Conservation (phyloP, 1,140 invertebrate species). For the Nebria ingens region DNA sequence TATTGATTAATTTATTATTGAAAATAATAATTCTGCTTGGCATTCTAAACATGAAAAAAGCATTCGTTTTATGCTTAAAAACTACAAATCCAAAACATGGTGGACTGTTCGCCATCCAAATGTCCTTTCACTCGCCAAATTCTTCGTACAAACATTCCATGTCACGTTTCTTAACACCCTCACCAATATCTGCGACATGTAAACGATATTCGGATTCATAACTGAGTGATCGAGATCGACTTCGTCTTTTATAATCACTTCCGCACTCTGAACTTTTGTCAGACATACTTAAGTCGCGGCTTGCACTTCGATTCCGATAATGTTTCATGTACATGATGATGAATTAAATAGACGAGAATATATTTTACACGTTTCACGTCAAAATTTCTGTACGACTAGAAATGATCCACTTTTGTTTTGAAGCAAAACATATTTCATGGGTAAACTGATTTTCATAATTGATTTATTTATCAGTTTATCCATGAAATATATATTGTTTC, state of each 20-base stretch:
- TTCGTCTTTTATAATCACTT: not conserved
- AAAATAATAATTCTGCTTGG: slow-evolving; percentile 56
- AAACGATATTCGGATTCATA: slow-evolving; percentile 32
- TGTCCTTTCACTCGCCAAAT: slow-evolving; percentile 53
- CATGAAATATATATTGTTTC: no score
- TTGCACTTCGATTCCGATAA: not conserved
- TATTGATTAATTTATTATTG: no score
- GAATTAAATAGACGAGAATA: no score
- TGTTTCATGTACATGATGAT: no score
- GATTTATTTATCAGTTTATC: no score
- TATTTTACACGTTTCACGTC: no score
- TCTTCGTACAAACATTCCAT: slow-evolving; percentile 52
- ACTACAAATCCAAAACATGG: slow-evolving; percentile 65
- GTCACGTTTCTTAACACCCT: slow-evolving; percentile 40
- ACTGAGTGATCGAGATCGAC: slow-evolving; percentile 29
- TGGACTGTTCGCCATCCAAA: slow-evolving; percentile 61
- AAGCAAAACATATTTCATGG: no score
- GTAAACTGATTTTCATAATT: no score
- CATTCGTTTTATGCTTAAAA: slow-evolving; percentile 57
- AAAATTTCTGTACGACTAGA: no score
- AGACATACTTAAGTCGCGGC: not conserved
- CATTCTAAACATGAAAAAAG: slow-evolving; percentile 50
- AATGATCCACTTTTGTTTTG: no score
- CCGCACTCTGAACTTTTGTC: not conserved
- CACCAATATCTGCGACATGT: slow-evolving; percentile 39